phyloP scores from a whole-genome alignment of 2,797 vertebrate species.

The Serranus cabrilla region DNA sequence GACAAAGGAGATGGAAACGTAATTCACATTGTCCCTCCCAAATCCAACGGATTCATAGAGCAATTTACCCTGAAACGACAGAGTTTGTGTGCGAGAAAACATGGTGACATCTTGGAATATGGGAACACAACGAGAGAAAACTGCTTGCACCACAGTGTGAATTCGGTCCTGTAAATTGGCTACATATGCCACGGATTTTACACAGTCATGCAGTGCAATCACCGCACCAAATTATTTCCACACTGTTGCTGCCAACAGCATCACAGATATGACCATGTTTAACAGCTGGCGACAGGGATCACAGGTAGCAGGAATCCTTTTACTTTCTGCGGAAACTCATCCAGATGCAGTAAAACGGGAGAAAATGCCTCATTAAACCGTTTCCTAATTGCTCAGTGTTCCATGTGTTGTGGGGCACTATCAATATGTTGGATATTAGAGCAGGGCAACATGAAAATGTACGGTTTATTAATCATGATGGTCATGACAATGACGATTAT shows the following conservation, averaged over 20 bases:
- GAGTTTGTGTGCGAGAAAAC: not conserved
- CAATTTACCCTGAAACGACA: constrained; percentile 1
- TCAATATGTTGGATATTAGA: constrained; percentile 14
- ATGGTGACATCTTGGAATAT: not conserved
- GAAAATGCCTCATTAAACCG: constrained; percentile 29
- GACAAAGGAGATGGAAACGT: not conserved
- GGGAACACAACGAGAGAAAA: constrained; percentile 5
- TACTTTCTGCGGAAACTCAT: constrained; percentile 8
- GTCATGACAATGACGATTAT: not conserved
- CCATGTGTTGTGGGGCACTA: not conserved
- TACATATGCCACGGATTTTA: constrained; percentile 15
- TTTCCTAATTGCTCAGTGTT: constrained; percentile 3
- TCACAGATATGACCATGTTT: constrained; percentile 19
- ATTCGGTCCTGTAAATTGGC: constrained; percentile 31
- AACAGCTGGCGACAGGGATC: constrained; percentile 42
- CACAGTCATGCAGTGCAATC: constrained; percentile 22
- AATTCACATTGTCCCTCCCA: not conserved
- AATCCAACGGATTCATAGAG: not conserved
- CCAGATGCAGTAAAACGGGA: not conserved
- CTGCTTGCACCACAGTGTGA: not conserved
- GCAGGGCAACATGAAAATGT: constrained; percentile 2
- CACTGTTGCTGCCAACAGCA: constrained; percentile 37
- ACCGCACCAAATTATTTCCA: constrained; percentile 20
- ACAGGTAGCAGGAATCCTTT: constrained; percentile 9
- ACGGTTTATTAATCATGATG: not conserved